These are phyloP conservation scores for Lathronympha strigana DNA, from an alignment of 2,888 invertebrate genomes.

Conservation along the genomic window DNA sequence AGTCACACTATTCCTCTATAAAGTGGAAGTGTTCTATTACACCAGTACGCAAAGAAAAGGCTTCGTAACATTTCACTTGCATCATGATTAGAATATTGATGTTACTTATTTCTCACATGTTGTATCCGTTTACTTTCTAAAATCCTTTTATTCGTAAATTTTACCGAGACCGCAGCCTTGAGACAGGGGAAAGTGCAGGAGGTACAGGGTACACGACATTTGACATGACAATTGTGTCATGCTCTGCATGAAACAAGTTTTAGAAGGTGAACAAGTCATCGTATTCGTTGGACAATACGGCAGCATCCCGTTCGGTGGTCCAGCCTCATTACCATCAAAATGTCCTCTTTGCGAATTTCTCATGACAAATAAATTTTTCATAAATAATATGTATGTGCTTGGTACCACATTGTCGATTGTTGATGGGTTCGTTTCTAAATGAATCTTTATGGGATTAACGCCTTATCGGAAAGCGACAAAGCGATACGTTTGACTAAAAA, in stretches of 20 bases:
- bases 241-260: neutral
- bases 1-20: neutral
- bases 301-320: neutral
- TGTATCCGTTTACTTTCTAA: conserved; percentile 26
- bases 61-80: conserved; percentile 25
- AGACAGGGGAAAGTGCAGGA: conserved; percentile 4
- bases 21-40: conserved; percentile 23
- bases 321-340: neutral
- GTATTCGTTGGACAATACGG: neutral
- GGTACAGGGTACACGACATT: neutral
- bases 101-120: conserved; percentile 37
- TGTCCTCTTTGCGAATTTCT: too few species aligned
- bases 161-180: neutral
- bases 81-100: conserved; percentile 35
- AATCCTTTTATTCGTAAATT: neutral
- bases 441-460: too few species aligned
- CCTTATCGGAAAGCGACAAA: too few species aligned
- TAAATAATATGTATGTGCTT: too few species aligned
- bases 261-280: neutral
- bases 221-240: conserved; percentile 4
- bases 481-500: too few species aligned
- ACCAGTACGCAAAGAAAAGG: conserved; percentile 13
- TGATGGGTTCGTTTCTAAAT: too few species aligned
- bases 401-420: too few species aligned
- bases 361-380: too few species aligned